Base-by-base conservation (phyloP, 2,888 invertebrate genomes). In the Molorchus minor region DNA sequence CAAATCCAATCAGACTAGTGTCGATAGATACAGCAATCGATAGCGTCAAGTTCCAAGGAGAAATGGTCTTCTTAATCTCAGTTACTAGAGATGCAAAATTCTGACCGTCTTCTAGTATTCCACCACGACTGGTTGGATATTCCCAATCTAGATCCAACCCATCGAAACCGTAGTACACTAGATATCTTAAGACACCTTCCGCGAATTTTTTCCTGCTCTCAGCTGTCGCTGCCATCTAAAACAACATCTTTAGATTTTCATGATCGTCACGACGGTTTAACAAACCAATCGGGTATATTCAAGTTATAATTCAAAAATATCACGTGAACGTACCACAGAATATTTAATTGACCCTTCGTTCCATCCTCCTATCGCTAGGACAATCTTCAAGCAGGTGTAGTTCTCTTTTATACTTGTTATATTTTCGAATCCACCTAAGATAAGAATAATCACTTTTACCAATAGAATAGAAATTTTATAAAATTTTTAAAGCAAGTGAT, bases 131-230 rank as follows among this genome's bases (percentile, higher is more conserved):
- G 51, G 82, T 84, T 0, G 89, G 89, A 67, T 88, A 89, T 69
- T 89, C 88, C 90, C 90, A 91, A 74, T 90, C 89, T 0, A 91
- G 45, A 67, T 91, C 90, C 0, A 90, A 77, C 1, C 91, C 91
- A 69, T 91, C 87, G 61, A 91, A 91, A 0, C 82, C 82, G 69
- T 88, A 80, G 8, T 81, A 57, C 3, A 77, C 81, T 58, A 82
- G 77, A 17, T 68, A 69, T 36, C 56, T 62, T 7, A 71, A 16
- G 1, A 61, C 82, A 41, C 80, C 80, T 1, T 81, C 74, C 2
- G 81, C 79, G 68, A 85, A 85, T 16, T 68, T 74, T 41, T 73
- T 68, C 41, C 84, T 73, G 2, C 69, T 71, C 30, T 71, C 70
- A 13, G 72, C 65, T 1, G 74, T 75, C 4, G 75, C 71, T 0